phyloP scores from a whole-genome alignment of 2,888 invertebrate genomes.

The Linnaemya tessellans region DNA sequence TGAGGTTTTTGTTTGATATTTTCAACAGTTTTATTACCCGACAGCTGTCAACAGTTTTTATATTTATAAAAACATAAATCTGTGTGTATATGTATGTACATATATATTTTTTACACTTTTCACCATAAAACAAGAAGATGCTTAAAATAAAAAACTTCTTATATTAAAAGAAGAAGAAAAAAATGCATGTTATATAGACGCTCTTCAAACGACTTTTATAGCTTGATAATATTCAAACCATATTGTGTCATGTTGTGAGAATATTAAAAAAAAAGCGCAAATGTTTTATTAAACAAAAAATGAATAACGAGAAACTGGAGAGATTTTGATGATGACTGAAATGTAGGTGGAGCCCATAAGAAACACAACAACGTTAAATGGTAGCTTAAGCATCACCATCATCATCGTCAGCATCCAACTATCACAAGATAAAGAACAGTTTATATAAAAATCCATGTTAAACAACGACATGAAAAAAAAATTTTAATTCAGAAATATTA shows the following conservation, averaged over 20 bases:
- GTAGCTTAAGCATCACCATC: conserved; percentile 44
- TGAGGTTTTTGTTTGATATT: not conserved
- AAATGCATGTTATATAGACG: conserved; percentile 10
- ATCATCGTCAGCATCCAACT: conserved; percentile 30
- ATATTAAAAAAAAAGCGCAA: conserved; percentile 34
- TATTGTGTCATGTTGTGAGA: conserved; percentile 66
- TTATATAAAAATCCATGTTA: conserved; percentile 40
- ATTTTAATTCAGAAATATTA: conserved; percentile 26
- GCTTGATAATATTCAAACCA: conserved; percentile 70
- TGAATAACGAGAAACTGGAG: conserved; percentile 46
- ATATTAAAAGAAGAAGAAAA: conserved; percentile 3
- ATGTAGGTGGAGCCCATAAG: conserved; percentile 50
- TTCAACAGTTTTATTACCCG: conserved; percentile 46
- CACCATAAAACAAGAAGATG: conserved; percentile 8
- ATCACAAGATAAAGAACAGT: conserved; percentile 48
- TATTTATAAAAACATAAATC: conserved; percentile 40
- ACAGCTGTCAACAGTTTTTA: conserved; percentile 66
- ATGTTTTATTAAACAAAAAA: not conserved
- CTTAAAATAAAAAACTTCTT: conserved; percentile 6
- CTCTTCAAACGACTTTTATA: conserved; percentile 69
- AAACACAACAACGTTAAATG: conserved; percentile 30
- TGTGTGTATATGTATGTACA: not conserved
- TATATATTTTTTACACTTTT: not conserved
- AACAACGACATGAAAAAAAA: conserved; percentile 8
- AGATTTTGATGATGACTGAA: conserved; percentile 50